Percentiles rank a stretch among this genome's conserved stretches.
phyloP scores from a whole-genome alignment of 2,888 invertebrate species.

The Tipula confusa region DNA sequence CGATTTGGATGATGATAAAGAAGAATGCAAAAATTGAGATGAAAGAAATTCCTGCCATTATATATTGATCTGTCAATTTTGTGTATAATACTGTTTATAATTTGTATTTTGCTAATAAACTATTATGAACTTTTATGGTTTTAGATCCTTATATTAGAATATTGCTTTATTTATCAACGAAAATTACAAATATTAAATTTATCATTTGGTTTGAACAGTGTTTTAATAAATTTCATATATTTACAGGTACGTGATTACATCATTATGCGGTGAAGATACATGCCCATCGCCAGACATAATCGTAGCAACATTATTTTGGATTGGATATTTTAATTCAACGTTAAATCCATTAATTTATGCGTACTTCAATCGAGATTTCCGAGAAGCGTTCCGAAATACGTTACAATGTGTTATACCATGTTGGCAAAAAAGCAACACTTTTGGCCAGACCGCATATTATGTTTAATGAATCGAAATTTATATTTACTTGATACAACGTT shows the following conservation, averaged over 20 bases:
- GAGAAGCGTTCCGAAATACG: constrained; percentile 92
- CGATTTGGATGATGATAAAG: too few species aligned
- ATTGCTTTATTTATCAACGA: too few species aligned
- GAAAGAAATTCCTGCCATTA: too few species aligned
- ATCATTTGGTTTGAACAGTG: not conserved
- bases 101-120: too few species aligned
- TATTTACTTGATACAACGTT: too few species aligned
- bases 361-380: constrained; percentile 93
- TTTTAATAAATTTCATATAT: not conserved
- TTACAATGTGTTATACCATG: constrained; percentile 81
- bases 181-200: too few species aligned
- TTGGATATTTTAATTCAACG: constrained; percentile 95
- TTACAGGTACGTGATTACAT: constrained; percentile 58
- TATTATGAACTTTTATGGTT: too few species aligned
- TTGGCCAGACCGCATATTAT: constrained; percentile 47
- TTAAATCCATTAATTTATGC: constrained; percentile 94
- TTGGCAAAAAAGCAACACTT: constrained; percentile 52
- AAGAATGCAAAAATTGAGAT: too few species aligned
- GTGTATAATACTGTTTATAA: too few species aligned
- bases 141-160: too few species aligned
- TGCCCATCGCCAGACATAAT: constrained; percentile 82
- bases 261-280: constrained; percentile 70
- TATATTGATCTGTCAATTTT: too few species aligned
- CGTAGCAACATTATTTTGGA: constrained; percentile 92
- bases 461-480: constrained; percentile 37